Evolutionary conservation across 2,797 vertebrate species (phyloP).

Genomic region (Melanotaenia parkinsoni): DNA sequence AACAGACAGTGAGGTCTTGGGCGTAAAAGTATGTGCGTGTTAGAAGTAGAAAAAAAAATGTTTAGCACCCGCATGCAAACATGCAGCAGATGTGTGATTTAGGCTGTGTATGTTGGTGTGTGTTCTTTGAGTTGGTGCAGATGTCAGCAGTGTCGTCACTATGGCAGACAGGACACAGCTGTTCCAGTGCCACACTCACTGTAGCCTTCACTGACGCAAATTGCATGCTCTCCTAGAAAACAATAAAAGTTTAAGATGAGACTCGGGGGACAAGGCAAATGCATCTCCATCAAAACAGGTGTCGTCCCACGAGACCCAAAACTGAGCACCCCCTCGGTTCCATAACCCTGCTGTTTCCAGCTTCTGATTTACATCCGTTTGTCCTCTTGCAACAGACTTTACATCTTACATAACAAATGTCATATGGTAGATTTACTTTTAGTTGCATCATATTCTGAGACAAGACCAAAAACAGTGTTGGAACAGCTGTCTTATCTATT

Average conservation of each 20-base stretch:
- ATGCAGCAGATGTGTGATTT: conserved; percentile 59
- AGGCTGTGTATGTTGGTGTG: conserved; percentile 53
- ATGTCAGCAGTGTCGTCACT: conserved; percentile 45
- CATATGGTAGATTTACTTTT: conserved; percentile 10
- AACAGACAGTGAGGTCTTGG: conserved; percentile 16
- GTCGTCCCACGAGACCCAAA: conserved; percentile 36
- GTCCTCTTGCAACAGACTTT: conserved; percentile 14
- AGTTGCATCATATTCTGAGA: conserved; percentile 15
- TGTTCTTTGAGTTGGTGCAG: conserved; percentile 43
- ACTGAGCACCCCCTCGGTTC: background rate
- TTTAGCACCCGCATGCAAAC: conserved; percentile 44
- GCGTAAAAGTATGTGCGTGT: conserved; percentile 4
- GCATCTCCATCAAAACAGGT: conserved; percentile 41
- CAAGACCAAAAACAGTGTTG: conserved; percentile 3
- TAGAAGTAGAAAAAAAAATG: conserved; percentile 14
- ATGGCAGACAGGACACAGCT: conserved; percentile 60
- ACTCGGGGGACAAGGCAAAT: conserved; percentile 16
- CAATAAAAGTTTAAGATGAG: conserved; percentile 1
- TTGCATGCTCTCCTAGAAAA: conserved; percentile 15
- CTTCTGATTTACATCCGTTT: conserved; percentile 42
- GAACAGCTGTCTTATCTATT: conserved; percentile 8
- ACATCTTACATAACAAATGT: conserved; percentile 7
- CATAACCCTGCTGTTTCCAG: conserved; percentile 22
- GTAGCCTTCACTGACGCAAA: conserved; percentile 21
- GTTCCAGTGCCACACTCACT: conserved; percentile 37